Percentiles rank a stretch among this genome's conserved stretches.
Evolutionary conservation across 2,888 invertebrate species (phyloP).

Genomic region (Athrips mouffetella): DNA sequence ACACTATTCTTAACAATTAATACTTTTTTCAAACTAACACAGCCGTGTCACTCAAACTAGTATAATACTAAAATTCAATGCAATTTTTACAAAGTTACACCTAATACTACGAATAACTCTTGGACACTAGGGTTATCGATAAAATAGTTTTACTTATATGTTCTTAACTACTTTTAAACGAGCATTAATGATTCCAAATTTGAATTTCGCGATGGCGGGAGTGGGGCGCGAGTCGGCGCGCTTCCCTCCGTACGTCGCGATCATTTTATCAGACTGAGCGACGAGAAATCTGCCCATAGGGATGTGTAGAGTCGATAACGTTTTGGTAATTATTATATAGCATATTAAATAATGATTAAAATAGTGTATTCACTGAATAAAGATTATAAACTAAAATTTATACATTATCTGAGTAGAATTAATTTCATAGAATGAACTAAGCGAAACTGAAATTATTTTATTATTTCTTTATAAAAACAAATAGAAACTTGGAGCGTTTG

Average conservation of each 20-base stretch:
- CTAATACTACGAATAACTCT: too few relatives aligned
- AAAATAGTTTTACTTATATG: background rate
- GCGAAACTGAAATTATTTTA: too few relatives aligned
- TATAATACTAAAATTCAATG: background rate
- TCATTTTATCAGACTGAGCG: slow-evolving; percentile 71
- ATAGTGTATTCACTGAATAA: too few relatives aligned
- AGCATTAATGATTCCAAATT: slow-evolving; percentile 41
- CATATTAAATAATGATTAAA: too few relatives aligned
- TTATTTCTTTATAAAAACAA: too few relatives aligned
- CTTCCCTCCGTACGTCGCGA: slow-evolving; percentile 52
- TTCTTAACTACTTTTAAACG: slow-evolving; percentile 30
- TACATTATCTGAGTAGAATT: too few relatives aligned
- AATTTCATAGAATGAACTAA: too few relatives aligned
- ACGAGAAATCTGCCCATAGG: slow-evolving; percentile 59
- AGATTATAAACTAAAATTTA: too few relatives aligned
- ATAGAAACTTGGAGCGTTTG: too few relatives aligned
- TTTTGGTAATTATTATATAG: too few relatives aligned
- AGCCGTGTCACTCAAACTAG: slow-evolving; percentile 13
- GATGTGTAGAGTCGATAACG: slow-evolving; percentile 45
- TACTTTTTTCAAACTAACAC: slow-evolving; percentile 31
- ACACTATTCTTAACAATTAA: slow-evolving; percentile 25
- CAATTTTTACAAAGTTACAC: background rate
- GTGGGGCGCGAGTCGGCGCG: slow-evolving; percentile 44
- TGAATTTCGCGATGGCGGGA: slow-evolving; percentile 65
- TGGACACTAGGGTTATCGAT: too few relatives aligned